Percentiles rank a stretch among this genome's conserved stretches.
Conservation (phyloP, 2,888 invertebrate species). For the Eupithecia abbreviata region DNA sequence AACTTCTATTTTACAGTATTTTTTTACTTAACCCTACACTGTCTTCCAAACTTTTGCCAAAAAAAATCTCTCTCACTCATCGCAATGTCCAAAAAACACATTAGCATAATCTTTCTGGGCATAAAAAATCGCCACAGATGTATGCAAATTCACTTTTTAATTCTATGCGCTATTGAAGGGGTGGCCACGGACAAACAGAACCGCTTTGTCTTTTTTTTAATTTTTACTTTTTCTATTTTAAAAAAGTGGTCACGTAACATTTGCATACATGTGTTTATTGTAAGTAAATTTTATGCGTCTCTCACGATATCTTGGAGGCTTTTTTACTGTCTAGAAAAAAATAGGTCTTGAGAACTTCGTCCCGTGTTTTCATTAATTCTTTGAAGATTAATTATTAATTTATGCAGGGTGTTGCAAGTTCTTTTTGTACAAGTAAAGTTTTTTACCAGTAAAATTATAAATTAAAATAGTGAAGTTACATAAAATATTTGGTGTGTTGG, state of each 20-base stretch:
- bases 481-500: too few species aligned
- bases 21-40: slow-evolving; percentile 48
- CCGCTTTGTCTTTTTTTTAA: slow-evolving; percentile 59
- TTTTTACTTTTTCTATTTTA: slow-evolving; percentile 51
- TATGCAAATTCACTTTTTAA: slow-evolving; percentile 74
- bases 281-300: slow-evolving; percentile 72
- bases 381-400: slow-evolving; percentile 29
- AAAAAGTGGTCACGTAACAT: slow-evolving; percentile 78
- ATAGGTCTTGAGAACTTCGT: slow-evolving; percentile 46
- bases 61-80: slow-evolving; percentile 56
- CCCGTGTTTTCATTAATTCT: slow-evolving; percentile 27
- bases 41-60: slow-evolving; percentile 53
- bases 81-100: slow-evolving; percentile 77
- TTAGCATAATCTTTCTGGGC: slow-evolving; percentile 74
- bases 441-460: too few species aligned
- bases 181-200: slow-evolving; percentile 60
- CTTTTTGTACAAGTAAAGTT: slow-evolving; percentile 3
- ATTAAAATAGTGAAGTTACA: too few species aligned
- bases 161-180: slow-evolving; percentile 55
- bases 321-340: slow-evolving; percentile 56
- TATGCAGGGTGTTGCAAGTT: slow-evolving; percentile 14
- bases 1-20: slow-evolving; percentile 28
- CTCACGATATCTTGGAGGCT: slow-evolving; percentile 65
- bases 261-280: slow-evolving; percentile 62
- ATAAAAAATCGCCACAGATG: slow-evolving; percentile 77